Evolutionary conservation across 2,113 vertebrate genomes (phyloP).

Genomic region (Microtus richardsoni): DNA sequence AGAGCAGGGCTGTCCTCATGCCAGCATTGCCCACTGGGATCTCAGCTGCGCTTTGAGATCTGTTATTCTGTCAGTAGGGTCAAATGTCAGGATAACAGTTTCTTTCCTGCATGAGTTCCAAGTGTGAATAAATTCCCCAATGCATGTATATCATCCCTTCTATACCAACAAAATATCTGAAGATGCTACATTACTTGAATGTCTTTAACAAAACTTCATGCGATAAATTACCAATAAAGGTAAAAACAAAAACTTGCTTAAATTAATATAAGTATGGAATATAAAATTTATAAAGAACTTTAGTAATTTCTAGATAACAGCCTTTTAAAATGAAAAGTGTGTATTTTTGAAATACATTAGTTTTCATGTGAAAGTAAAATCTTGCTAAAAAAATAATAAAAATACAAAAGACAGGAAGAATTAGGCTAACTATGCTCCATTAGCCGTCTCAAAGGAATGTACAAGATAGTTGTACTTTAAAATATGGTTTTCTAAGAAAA

Average conservation of each 20-base stretch:
- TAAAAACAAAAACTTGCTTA: neutral
- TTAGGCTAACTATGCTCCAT: neutral
- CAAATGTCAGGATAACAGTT: neutral
- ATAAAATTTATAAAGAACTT: neutral
- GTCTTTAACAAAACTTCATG: neutral
- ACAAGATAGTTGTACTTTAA: neutral
- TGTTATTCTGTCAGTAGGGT: too few species aligned
- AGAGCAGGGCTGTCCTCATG: accelerated
- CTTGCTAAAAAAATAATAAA: neutral
- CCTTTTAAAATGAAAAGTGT: neutral
- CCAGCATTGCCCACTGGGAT: neutral
- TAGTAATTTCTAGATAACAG: neutral
- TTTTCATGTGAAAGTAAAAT: neutral
- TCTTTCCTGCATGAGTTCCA: neutral
- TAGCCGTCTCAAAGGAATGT: neutral
- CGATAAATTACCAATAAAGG: neutral
- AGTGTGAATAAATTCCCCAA: neutral
- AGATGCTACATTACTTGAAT: neutral
- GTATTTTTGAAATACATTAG: neutral
- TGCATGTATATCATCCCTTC: too few species aligned
- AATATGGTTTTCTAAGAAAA: neutral
- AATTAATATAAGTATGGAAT: neutral
- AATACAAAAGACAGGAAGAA: neutral
- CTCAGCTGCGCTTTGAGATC: accelerated
- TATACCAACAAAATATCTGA: neutral